Base-by-base conservation (phyloP, 2,113 vertebrate species). In the Saguinus imperator region DNA sequence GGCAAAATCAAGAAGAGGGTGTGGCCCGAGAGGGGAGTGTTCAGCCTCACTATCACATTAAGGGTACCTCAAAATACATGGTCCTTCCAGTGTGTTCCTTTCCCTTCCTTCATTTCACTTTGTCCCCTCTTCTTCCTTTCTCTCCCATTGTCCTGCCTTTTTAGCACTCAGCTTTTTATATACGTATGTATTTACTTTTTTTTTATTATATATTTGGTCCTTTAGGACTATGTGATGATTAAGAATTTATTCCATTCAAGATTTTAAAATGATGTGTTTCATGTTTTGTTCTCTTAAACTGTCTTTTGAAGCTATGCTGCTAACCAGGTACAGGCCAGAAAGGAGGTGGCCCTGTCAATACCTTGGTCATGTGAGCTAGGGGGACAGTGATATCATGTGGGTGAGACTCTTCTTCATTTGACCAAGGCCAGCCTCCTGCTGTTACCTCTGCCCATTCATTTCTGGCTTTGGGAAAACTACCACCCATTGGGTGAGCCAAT, bases 281-380 rank as follows among this genome's bases (percentile, higher is more conserved):
- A 81, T 88, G 93, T 96, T 94, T 88, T 89, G 64, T 97, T 97
- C 91, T 94, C 82, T 95, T 93, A 92, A 96, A 76, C 89, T 96
- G 55, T 94, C 97, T 97, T 97, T 96, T 93, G 82, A 97, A 94
- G 96, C 97, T 97, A 93, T 97, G 94, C 96, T 97, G 94, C 91
- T 96, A 96, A 96, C 95, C 91, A 96, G 72, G 93, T 97, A 94
- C 73, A 89, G 79, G 86, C 94, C 86, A 96, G 93, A 93, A 96
- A 90, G 91, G 85, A 91, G 35, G 76, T 93, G 89, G 77, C 86
- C 91, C 94, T 89, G 86, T 96, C 58, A 84, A 57, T 43, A 83
- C 82, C 80, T 93, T 94, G 91, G 82, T 96, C 94, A 83, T 14
- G 23, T 94, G 43, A 91, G 73, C 86, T 77, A 83, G 70, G 55